Evolutionary conservation across 2,888 invertebrate genomes (phyloP).

Genomic region (Barypeithes pellucidus): DNA sequence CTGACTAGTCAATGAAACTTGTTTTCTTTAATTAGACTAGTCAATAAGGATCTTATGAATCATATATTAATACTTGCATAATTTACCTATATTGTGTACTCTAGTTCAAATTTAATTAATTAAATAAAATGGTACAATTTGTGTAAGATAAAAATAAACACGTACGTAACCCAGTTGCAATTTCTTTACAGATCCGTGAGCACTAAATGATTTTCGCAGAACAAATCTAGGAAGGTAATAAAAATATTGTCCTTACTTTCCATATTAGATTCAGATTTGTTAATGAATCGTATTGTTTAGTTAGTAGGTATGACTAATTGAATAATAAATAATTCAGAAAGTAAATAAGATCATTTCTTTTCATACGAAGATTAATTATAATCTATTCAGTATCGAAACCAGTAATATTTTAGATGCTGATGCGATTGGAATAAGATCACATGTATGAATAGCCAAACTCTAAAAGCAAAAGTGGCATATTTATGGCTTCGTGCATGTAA

Average conservation of each 20-base stretch:
- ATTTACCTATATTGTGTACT: not conserved
- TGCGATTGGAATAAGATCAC: no score
- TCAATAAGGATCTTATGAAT: not conserved
- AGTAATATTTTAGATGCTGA: no score
- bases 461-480: no score
- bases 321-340: not conserved
- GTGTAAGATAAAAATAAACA: not conserved
- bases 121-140: not conserved
- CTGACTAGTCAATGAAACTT: conserved; percentile 6
- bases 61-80: not conserved
- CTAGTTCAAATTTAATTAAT: not conserved
- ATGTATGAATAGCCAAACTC: no score
- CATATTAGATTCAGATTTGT: not conserved
- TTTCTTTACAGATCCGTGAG: conserved; percentile 12
- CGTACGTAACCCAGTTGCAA: conserved; percentile 3
- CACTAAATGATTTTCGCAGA: not conserved
- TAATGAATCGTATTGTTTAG: not conserved
- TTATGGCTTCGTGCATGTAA: no score
- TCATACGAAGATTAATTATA: no score
- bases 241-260: conserved; percentile 10
- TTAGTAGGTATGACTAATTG: conserved; percentile 3
- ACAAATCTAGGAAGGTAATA: not conserved
- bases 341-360: not conserved
- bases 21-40: not conserved
- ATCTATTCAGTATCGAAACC: no score